These are phyloP conservation scores for Diarsia brunnea DNA, from an alignment of 2,888 invertebrate genomes.

Conservation along the genomic window DNA sequence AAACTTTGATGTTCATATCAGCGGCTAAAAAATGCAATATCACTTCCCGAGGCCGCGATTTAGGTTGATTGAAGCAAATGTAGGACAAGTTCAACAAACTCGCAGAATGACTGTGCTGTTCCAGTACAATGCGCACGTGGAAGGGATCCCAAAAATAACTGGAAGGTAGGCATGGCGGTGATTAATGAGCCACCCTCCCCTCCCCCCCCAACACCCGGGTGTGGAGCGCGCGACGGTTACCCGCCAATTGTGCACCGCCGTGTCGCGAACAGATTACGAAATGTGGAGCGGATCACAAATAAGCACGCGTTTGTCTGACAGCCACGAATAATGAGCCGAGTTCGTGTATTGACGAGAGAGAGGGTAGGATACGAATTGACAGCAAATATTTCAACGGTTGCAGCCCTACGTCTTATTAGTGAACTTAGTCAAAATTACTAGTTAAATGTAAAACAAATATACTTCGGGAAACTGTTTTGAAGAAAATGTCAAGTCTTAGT, in stretches of 20 bases:
- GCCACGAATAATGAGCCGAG: neutral
- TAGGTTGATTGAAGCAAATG: slow-evolving; percentile 11
- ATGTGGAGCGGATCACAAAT: neutral
- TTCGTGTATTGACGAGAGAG: slow-evolving; percentile 6
- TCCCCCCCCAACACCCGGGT: neutral
- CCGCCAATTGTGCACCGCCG: slow-evolving; percentile 13
- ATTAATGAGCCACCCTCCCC: slow-evolving; percentile 37
- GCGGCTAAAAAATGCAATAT: slow-evolving; percentile 6
- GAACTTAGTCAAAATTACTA: neutral
- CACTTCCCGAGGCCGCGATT: neutral
- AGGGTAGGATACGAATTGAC: neutral
- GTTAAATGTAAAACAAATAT: neutral
- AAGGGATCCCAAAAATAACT: slow-evolving; percentile 42
- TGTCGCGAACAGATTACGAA: slow-evolving; percentile 14
- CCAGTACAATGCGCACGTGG: slow-evolving; percentile 31
- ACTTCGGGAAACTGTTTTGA: neutral
- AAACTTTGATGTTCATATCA: neutral
- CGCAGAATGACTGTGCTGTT: slow-evolving; percentile 42
- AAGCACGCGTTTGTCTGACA: slow-evolving; percentile 1
- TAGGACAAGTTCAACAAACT: slow-evolving; percentile 41
- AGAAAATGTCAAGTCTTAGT: neutral
- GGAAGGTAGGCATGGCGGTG: slow-evolving; percentile 44
- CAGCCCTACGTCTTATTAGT: neutral
- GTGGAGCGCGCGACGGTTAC: neutral
- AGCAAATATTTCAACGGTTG: neutral